Base-by-base conservation (phyloP, 2,888 invertebrate species). In the Ligdia adustata region DNA sequence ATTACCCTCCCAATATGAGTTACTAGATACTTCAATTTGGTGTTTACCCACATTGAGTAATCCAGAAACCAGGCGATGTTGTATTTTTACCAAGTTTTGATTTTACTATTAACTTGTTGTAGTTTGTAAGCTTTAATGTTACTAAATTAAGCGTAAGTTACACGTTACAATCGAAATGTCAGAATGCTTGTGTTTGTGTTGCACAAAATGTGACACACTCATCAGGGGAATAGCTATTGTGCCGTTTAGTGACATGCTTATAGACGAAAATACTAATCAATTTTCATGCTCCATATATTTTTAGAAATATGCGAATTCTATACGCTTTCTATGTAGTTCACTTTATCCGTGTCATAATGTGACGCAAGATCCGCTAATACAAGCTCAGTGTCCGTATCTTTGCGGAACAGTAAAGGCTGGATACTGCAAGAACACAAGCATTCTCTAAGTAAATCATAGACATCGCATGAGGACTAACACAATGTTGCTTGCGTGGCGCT, bases 391-490 rank as follows among this genome's bases (percentile, higher is more conserved):
- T 38, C 33, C 42, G 16, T 37, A 18, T n/a, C 28, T 37, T 46
- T 27, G 33, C 32, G 9, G 18, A 26, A 11, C 14, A 6, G 35
- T 34, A 32, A 33, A 33, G 28, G 9, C 16, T 29, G 27, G 42
- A 16, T 14, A 28, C 15, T 45, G 35, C 32, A 34, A 13, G 64
- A 61, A 69, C 63, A 66, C 69, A 71, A 74, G 69, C 69, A 78
- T 79, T 73, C 69, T 69, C 56, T 29, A 54, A 60, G 56, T 60
- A 51, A 65, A 66, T 68, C 64, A 60, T 64, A 60, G 57, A 68
- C 73, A 73, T 73, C 75, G 88, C 84, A 87, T 87, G 80, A 70
- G 57, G 70, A 88, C 89, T 89, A 89, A 90, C 88, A 68, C 71
- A 57, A 61, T 82, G 82, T 82, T 76, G 86, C 87, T 81, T 81